phyloP scores from a whole-genome alignment of 2,113 vertebrate genomes.

The Poeciliopsis turrubarensis region DNA sequence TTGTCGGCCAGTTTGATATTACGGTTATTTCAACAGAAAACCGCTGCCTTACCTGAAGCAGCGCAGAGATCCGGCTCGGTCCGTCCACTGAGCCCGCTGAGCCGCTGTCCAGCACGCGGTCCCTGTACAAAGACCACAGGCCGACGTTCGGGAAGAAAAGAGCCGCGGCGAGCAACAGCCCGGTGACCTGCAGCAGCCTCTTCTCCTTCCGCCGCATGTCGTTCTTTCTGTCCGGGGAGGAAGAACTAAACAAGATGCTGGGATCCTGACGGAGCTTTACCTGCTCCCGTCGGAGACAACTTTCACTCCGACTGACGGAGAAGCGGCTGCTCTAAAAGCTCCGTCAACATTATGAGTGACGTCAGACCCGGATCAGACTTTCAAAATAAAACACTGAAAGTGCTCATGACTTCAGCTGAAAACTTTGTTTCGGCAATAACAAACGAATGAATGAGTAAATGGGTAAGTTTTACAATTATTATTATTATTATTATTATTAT shows the following conservation, averaged over 20 bases:
- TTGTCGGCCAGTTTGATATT: neutral
- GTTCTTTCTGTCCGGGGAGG: constrained; percentile 6
- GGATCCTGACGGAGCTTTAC: neutral
- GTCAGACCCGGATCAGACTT: neutral
- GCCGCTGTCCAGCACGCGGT: constrained; percentile 86
- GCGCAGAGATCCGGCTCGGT: constrained; percentile 49
- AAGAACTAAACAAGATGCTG: constrained; percentile 1
- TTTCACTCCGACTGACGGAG: constrained; percentile 42
- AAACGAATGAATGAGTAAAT: no score
- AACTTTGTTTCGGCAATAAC: neutral
- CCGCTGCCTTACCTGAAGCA: constrained; percentile 70
- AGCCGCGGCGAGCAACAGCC: constrained; percentile 86
- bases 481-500: no score
- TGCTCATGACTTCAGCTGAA: neutral
- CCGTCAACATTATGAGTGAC: neutral
- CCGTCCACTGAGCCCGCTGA: constrained; percentile 65
- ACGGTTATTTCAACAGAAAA: neutral
- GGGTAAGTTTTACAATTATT: no score
- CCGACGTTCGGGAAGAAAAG: constrained; percentile 92
- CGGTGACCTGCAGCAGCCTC: constrained; percentile 88
- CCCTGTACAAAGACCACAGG: constrained; percentile 90
- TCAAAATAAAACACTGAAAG: constrained; percentile 1
- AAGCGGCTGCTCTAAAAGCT: neutral
- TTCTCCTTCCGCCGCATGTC: constrained; percentile 94
- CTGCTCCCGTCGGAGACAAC: constrained; percentile 39